Evolutionary conservation across 2,113 vertebrate species (phyloP).

Genomic region (Eublepharis macularius): DNA sequence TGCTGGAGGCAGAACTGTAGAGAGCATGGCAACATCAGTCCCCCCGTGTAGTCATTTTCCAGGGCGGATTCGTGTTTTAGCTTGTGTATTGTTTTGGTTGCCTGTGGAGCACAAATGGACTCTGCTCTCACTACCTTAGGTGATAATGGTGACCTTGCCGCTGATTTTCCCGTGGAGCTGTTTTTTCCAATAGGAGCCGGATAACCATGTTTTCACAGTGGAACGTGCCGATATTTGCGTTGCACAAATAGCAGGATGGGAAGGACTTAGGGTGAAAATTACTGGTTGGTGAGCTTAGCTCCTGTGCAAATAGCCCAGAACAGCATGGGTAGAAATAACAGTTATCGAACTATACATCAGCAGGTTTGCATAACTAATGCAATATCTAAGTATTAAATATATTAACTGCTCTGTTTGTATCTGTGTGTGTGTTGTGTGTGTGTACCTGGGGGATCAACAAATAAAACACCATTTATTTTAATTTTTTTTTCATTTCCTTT

Average conservation of each 20-base stretch:
- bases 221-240: conserved; percentile 35
- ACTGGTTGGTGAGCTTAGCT: conserved; percentile 34
- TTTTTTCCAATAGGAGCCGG: conserved; percentile 9
- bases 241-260: conserved; percentile 7
- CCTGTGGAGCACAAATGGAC: neutral
- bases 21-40: neutral
- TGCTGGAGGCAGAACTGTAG: neutral
- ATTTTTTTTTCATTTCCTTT: too few species aligned
- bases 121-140: neutral
- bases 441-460: neutral
- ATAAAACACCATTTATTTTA: too few species aligned
- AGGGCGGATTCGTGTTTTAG: neutral
- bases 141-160: conserved; percentile 2
- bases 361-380: conserved; percentile 16
- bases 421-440: neutral
- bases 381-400: neutral
- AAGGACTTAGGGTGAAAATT: conserved; percentile 58
- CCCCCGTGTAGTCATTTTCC: neutral
- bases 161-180: neutral
- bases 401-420: neutral
- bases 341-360: conserved; percentile 15
- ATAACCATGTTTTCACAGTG: conserved; percentile 4
- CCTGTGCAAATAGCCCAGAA: conserved; percentile 62
- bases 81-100: neutral
- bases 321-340: conserved; percentile 27